Percentiles rank a stretch among this genome's conserved stretches.
These are phyloP conservation scores for Ypsolopha sequella DNA, from an alignment of 2,888 invertebrate species.

Conservation along the genomic window DNA sequence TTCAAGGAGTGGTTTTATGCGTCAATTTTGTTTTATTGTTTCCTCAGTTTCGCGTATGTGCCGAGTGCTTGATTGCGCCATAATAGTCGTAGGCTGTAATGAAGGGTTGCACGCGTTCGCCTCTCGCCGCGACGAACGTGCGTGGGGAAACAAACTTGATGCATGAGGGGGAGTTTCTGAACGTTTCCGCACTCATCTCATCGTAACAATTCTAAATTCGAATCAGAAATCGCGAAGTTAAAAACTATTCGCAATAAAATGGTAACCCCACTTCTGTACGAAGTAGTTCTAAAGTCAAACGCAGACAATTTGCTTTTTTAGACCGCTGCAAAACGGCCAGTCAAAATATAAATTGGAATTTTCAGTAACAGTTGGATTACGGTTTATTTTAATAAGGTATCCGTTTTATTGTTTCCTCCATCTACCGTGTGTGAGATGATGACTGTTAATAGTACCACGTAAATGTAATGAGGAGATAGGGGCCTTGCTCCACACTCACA, in stretches of 20 bases:
- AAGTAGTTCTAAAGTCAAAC: neutral
- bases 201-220: constrained; percentile 35
- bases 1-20: constrained; percentile 47
- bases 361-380: neutral
- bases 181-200: constrained; percentile 56
- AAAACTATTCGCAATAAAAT: neutral
- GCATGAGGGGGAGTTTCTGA: constrained; percentile 42
- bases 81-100: constrained; percentile 59
- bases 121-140: constrained; percentile 27
- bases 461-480: constrained; percentile 55
- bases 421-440: constrained; percentile 54
- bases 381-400: constrained; percentile 31
- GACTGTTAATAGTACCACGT: constrained; percentile 55
- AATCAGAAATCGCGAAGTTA: constrained; percentile 33
- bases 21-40: constrained; percentile 64
- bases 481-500: constrained; percentile 28
- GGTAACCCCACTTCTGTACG: neutral
- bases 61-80: constrained; percentile 60
- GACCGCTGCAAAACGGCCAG: neutral
- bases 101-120: constrained; percentile 60
- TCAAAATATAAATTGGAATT: neutral
- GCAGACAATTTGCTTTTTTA: neutral
- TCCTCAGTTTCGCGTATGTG: constrained; percentile 64
- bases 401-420: constrained; percentile 53
- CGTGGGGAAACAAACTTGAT: constrained; percentile 44